Evolutionary conservation across 2,797 vertebrate genomes (phyloP).

Genomic region (Clamator glandarius): DNA sequence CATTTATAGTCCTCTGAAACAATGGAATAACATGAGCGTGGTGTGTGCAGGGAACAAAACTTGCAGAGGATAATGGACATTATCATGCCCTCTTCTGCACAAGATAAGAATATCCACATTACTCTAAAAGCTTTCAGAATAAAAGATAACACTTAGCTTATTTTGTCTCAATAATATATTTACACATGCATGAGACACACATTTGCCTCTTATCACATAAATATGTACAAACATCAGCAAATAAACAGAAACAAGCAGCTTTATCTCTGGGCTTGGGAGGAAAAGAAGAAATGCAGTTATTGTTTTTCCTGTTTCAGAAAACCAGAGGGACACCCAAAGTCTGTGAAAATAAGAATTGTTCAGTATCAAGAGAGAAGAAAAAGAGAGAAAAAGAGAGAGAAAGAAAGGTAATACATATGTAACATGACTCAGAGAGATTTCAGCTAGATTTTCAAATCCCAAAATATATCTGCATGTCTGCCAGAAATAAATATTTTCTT

Average conservation of each 20-base stretch:
- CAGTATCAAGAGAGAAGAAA: neutral
- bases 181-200: neutral
- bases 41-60: neutral
- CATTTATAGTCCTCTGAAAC: neutral
- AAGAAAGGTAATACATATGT: neutral
- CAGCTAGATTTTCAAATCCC: neutral
- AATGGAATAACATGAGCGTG: neutral
- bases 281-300: neutral
- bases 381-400: neutral
- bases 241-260: slow-evolving; percentile 33
- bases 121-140: slow-evolving; percentile 58
- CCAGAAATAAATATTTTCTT: neutral
- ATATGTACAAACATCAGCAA: neutral
- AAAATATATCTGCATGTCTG: neutral
- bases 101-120: slow-evolving; percentile 47
- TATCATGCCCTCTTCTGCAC: neutral
- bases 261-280: neutral
- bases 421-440: neutral
- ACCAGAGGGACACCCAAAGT: neutral
- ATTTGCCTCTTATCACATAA: slow-evolving; percentile 26
- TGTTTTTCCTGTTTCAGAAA: slow-evolving; percentile 20
- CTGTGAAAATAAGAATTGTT: neutral
- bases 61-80: slow-evolving; percentile 45
- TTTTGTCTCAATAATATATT: slow-evolving; percentile 52
- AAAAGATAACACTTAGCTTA: slow-evolving; percentile 51